Base-by-base conservation (phyloP, 2,797 vertebrate species). In the Amniataba percoides region DNA sequence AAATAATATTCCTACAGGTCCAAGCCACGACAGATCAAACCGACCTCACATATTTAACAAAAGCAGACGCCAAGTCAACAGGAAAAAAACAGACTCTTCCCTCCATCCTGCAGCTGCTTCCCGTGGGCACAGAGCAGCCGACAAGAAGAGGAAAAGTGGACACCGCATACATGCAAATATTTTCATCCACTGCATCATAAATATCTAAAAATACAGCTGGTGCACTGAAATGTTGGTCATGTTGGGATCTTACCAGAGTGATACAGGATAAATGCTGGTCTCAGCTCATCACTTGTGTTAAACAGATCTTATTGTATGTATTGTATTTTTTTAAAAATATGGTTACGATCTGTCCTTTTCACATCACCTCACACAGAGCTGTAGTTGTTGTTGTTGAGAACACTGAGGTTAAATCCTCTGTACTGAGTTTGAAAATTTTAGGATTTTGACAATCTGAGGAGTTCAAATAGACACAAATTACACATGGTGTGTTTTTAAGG, bases 21-120 rank as follows among this genome's bases (percentile, higher is more conserved):
- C 46, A 65, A 27, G 16, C 15, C 13, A 9, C 16, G 73, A 2
- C 10, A 34, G 43, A 48, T 67, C 0, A 15, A 52, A 18, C 5
- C 3, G 3, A 23, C 0, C 0, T 42, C 2, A 7, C 19, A 58
- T 68, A 53, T 77, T n/a, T 56, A 70, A 15, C 14, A 61, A 67
- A n/a, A 69, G n/a, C 25, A 12, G 7, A 0, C 5, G 10, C 65
- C 39, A 56, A 59, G 25, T 71, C 2, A 81, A 74, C 77, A 71
- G 81, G 75, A 86, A 68, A 57, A 8, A 34, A 81, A 80, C 57
- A 10, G 52, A 27, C 21, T 36, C 39, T 60, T 63, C 15, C 59
- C 51, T 16, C 31, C 14, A 4, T 12, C 49, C 51, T 60, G 49
- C 80, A 90, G 80, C 81, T 84, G 79, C 52, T 85, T 87, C 80